Conservation (phyloP, 2,888 invertebrate genomes). For the Patella caerulea region DNA sequence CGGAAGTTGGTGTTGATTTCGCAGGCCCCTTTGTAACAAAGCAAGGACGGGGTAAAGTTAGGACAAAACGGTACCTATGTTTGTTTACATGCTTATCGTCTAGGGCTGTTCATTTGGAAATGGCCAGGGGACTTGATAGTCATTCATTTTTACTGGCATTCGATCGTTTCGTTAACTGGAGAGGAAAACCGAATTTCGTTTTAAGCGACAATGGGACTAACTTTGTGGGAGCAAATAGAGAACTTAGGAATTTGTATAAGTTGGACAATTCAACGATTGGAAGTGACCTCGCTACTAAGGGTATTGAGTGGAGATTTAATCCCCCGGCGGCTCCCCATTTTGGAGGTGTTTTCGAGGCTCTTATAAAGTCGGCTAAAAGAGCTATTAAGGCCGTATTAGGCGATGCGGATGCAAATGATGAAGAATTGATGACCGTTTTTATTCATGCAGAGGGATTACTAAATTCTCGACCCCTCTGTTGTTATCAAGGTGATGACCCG, state of each 20-base stretch:
- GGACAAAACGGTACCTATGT: no score
- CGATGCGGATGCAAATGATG: conserved; percentile 36
- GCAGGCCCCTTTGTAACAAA: no score
- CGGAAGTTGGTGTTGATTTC: no score
- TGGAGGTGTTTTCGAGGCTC: conserved; percentile 35
- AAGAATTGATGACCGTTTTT: conserved; percentile 38
- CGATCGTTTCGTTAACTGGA: no score
- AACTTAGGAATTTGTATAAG: conserved; percentile 21
- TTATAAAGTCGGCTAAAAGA: conserved; percentile 39
- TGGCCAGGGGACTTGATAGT: no score
- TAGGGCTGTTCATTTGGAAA: no score
- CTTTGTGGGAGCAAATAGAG: conserved; percentile 22
- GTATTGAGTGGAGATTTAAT: conserved; percentile 20
- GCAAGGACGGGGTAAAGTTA: no score
- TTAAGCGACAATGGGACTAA: conserved; percentile 23
- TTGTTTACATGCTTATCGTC: no score
- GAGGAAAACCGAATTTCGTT: conserved; percentile 14
- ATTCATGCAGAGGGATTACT: conserved; percentile 38
- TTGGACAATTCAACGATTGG: conserved; percentile 15
- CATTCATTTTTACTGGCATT: no score
- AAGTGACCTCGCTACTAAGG: no score
- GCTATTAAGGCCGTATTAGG: conserved; percentile 37
- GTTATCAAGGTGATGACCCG: no score
- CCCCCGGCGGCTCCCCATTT: conserved; percentile 41
- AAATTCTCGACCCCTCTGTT: conserved; percentile 32